Base-by-base conservation (phyloP, 2,797 vertebrate genomes). In the Threskiornis aethiopicus region DNA sequence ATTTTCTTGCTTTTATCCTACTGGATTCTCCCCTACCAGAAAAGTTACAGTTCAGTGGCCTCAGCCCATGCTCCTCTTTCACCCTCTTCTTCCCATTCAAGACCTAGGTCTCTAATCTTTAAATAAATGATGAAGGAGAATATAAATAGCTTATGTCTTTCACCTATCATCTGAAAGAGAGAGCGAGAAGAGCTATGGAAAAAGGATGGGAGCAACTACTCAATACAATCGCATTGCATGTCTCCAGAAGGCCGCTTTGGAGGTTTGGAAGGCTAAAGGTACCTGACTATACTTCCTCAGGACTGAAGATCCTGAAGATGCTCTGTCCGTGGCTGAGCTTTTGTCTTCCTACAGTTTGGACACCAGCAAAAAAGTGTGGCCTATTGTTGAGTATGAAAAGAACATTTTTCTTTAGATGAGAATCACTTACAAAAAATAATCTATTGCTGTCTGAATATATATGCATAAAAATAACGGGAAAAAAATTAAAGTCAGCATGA, bases 181-280 rank as follows among this genome's bases (percentile, higher is more conserved):
- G 20, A 55, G 13, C 37, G 41, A 79, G 73, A 80, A 49, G 16
- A 87, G 5, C 65, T 51, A 47, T 9, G 19, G 67, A 89, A 86
- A 84, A 91, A 67, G 29, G 84, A 55, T 5, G 20, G 58, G 64
- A 79, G 37, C 16, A 75, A 72, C 28, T 47, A 37, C 13, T 77
- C 3, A 2, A 61, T 28, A 58, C 8, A 65, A 59, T 28, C 17
- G 35, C 29, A 54, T 0, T 31, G 24, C 26, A 35, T 1, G 33
- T 26, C 78, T 93, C 64, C 77, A 91, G 20, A 59, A 75, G 65
- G 70, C 65, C 2, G 2, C 47, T 67, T 22, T 35, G 37, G 51
- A 16, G 1, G 3, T 47, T 16, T 67, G 28, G 26, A 92, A 70
- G 15, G 54, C 33, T 55, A 35, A 69, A 91, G 42, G 33, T 26